A percentile compares a stretch with the other conserved stretches of the same genome.
Evolutionary conservation across 2,888 invertebrate species (phyloP).

Genomic region (Argynnis bischoffii): DNA sequence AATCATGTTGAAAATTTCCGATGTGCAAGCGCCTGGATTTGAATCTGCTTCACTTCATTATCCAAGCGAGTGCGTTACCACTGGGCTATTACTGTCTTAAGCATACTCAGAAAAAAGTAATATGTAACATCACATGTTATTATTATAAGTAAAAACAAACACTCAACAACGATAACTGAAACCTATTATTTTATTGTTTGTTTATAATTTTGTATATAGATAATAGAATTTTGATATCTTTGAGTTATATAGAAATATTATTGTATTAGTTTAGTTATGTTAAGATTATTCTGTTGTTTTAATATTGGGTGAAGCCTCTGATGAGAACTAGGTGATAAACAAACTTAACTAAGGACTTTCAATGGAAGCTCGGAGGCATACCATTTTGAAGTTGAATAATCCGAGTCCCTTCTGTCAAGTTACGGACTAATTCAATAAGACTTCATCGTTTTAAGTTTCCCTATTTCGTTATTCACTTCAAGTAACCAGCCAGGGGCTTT

Average conservation of each 20-base stretch:
- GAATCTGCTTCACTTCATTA: no score
- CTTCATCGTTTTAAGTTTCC: slow-evolving; percentile 38
- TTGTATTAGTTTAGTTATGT: slow-evolving; percentile 15
- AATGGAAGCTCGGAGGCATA: slow-evolving; percentile 34
- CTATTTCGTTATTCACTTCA: slow-evolving; percentile 30
- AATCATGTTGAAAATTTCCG: no score
- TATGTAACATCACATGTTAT: no score
- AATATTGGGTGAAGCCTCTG: slow-evolving; percentile 14
- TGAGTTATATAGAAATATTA: slow-evolving; percentile 15
- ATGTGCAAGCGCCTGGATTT: no score
- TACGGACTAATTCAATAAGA: slow-evolving; percentile 64
- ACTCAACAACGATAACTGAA: neutral
- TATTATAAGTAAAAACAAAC: no score
- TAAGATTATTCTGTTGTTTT: slow-evolving; percentile 19
- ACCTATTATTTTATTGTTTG: slow-evolving; percentile 1
- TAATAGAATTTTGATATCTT: slow-evolving; percentile 11
- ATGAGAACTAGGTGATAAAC: slow-evolving; percentile 28
- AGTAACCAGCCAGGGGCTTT: slow-evolving; percentile 4
- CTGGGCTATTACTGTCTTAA: no score
- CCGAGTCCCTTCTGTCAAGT: slow-evolving; percentile 52
- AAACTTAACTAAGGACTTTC: slow-evolving; percentile 28
- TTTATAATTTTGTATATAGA: neutral
- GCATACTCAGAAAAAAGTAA: no score
- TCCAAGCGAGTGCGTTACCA: no score
- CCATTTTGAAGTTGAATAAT: slow-evolving; percentile 51